Percentiles rank a stretch among this genome's conserved stretches.
Evolutionary conservation across 1,140 invertebrate species (phyloP).

Genomic region (Calephelis virginiensis): DNA sequence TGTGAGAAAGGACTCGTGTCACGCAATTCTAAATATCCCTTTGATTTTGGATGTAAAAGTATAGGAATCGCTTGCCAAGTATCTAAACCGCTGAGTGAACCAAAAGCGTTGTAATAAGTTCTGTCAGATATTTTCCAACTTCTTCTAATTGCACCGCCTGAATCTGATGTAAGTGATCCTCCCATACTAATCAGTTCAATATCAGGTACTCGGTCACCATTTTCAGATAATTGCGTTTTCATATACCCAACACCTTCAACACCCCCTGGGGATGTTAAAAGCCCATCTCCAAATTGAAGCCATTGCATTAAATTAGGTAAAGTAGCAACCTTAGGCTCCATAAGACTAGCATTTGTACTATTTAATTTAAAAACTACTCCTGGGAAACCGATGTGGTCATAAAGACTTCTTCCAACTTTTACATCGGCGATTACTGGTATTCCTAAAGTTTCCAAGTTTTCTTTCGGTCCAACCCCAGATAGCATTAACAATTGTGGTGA

Average conservation of each 20-base stretch:
- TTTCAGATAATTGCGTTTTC: conserved; percentile 75
- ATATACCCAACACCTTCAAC: conserved; percentile 80
- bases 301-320: conserved; percentile 76
- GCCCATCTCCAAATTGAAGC: conserved; percentile 76
- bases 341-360: conserved; percentile 69
- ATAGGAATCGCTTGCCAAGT: conserved; percentile 85
- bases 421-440: conserved; percentile 83
- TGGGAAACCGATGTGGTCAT: conserved; percentile 86
- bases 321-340: conserved; percentile 75
- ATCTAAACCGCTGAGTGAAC: conserved; percentile 72
- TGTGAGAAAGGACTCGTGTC: conserved; percentile 86
- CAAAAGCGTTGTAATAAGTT: conserved; percentile 49
- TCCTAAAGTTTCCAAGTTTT: conserved; percentile 82
- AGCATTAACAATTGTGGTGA: conserved; percentile 90
- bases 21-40: conserved; percentile 83
- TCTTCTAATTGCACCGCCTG: conserved; percentile 56
- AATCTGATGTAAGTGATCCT: conserved; percentile 61
- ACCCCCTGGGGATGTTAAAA: conserved; percentile 72
- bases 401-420: conserved; percentile 84
- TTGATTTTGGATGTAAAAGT: conserved; percentile 85
- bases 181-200: conserved; percentile 79
- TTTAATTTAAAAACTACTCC: conserved; percentile 82
- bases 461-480: conserved; percentile 87
- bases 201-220: conserved; percentile 74
- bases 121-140: conserved; percentile 60